phyloP scores from a whole-genome alignment of 2,888 invertebrate genomes.

The Brachyopa scutellaris region DNA sequence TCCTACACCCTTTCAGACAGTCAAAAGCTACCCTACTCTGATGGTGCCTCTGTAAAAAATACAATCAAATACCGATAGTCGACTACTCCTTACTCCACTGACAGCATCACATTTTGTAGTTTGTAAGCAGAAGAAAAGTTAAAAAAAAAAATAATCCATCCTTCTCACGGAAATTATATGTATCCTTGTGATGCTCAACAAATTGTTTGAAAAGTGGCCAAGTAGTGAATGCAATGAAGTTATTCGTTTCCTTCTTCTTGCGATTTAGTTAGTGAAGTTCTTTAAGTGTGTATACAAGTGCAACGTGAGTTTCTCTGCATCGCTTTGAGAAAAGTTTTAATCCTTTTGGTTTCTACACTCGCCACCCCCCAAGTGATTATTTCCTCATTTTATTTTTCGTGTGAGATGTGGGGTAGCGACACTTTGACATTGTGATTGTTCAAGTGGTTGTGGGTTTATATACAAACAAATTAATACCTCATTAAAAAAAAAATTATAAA shows the following conservation, averaged over 20 bases:
- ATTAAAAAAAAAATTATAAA: neutral
- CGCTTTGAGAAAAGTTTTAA: slow-evolving; percentile 22
- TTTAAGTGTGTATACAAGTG: slow-evolving; percentile 37
- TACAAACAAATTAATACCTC: slow-evolving; percentile 8
- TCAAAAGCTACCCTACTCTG: slow-evolving; percentile 52
- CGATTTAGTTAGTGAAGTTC: slow-evolving; percentile 25
- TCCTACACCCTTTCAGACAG: slow-evolving; percentile 60
- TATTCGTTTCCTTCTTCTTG: slow-evolving; percentile 6
- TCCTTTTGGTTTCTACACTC: slow-evolving; percentile 6
- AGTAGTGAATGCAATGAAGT: slow-evolving; percentile 45
- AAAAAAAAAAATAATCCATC: slow-evolving; percentile 1
- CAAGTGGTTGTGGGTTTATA: neutral
- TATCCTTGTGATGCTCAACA: slow-evolving; percentile 66
- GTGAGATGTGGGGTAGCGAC: neutral
- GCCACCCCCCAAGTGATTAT: slow-evolving; percentile 5
- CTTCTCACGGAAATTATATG: slow-evolving; percentile 30
- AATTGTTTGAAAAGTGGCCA: slow-evolving; percentile 66
- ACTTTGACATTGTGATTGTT: neutral
- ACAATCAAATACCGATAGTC: slow-evolving; percentile 55
- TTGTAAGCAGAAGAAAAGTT: slow-evolving; percentile 7
- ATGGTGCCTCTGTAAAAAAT: slow-evolving; percentile 27
- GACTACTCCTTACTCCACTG: slow-evolving; percentile 33
- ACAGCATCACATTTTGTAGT: slow-evolving; percentile 38
- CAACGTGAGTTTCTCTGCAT: slow-evolving; percentile 54
- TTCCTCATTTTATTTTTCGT: neutral